These are phyloP conservation scores for Orcinus orca DNA, from an alignment of 2,113 vertebrate genomes.

Conservation along the genomic window DNA sequence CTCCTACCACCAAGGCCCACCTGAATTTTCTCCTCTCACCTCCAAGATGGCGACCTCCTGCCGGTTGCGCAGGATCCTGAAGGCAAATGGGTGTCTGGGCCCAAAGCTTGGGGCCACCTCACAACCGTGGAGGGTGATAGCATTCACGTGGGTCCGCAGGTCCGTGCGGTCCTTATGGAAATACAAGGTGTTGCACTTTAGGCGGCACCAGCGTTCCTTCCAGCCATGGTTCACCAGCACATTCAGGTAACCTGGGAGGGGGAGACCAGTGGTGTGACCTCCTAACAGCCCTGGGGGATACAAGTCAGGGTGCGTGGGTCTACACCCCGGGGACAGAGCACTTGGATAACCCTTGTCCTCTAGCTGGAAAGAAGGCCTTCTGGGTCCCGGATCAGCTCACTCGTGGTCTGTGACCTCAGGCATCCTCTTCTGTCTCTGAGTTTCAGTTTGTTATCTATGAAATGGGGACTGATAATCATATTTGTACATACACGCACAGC, in stretches of 20 bases:
- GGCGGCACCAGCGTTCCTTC: constrained; percentile 95
- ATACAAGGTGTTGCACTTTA: constrained; percentile 89
- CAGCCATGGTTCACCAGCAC: constrained; percentile 92
- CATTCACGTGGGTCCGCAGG: constrained; percentile 85
- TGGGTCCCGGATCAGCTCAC: background rate
- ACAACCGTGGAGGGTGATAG: constrained; percentile 89
- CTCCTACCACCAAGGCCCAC: background rate
- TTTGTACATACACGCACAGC: background rate
- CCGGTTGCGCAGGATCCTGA: constrained; percentile 90
- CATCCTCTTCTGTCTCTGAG: rapidly evolving
- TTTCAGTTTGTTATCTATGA: background rate
- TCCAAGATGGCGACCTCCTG: constrained; percentile 90
- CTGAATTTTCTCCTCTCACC: constrained; percentile 81
- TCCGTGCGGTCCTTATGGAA: constrained; percentile 92
- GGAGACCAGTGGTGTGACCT: background rate
- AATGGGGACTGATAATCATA: background rate
- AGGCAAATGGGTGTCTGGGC: constrained; percentile 95
- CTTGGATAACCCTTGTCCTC: background rate
- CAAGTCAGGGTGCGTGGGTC: too few relatives aligned
- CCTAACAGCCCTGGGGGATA: background rate
- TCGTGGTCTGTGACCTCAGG: background rate
- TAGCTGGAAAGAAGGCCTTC: background rate
- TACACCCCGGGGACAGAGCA: background rate
- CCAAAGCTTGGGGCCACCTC: constrained; percentile 93
- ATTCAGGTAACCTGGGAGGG: constrained; percentile 89